Conservation (phyloP, 2,113 vertebrate genomes). For the Empidonax traillii region DNA sequence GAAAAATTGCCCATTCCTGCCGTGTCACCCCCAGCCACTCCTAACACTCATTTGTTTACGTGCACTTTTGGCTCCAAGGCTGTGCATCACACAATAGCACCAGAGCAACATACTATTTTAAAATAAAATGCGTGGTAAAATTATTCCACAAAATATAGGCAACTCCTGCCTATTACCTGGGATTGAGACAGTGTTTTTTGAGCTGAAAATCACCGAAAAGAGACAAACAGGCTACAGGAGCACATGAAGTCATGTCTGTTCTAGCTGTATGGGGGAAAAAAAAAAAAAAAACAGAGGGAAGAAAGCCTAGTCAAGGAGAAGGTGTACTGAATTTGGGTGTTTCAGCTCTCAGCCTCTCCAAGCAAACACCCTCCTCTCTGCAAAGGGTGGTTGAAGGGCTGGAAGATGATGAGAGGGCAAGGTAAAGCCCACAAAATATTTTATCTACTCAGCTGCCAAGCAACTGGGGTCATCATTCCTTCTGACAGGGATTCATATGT, state of each 20-base stretch:
- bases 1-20: not conserved
- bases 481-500: not conserved
- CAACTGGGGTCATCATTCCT: not conserved
- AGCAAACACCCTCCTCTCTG: not conserved
- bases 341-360: not conserved
- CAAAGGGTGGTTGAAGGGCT: not conserved
- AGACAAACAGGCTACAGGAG: not conserved
- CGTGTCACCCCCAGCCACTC: not conserved
- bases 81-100: not conserved
- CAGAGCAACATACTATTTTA: not conserved
- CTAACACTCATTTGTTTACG: not conserved
- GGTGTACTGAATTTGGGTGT: fast-evolving
- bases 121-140: not conserved
- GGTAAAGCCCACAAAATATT: not conserved
- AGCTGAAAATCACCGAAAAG: not conserved
- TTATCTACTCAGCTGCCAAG: not conserved
- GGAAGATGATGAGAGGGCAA: not conserved
- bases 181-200: not conserved
- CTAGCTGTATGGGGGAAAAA: too few species aligned
- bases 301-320: not conserved
- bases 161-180: not conserved
- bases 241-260: not conserved
- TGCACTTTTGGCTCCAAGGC: not conserved
- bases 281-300: not conserved
- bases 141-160: not conserved